Conservation (phyloP, 64 coral and sea anemone genomes). For the Platygyra sinensis region DNA sequence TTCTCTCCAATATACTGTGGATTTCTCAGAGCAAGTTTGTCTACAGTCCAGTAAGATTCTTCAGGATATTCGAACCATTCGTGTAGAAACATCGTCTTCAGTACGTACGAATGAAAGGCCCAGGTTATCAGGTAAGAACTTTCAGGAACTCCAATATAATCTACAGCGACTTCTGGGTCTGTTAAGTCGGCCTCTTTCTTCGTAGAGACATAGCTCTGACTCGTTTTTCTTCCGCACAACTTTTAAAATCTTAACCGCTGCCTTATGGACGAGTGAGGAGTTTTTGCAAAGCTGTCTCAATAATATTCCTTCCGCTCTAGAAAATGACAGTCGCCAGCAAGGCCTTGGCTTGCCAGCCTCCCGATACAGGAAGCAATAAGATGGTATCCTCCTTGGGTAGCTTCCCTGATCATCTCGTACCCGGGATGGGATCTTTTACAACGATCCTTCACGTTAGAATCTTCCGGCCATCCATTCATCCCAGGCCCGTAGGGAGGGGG, state of each 20-base stretch:
- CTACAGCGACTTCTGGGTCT: no score
- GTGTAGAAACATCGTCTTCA: slow-evolving; percentile 78
- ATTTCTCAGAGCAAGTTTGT: slow-evolving; percentile 12
- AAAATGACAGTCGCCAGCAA: slow-evolving; percentile 65
- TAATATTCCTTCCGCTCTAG: slow-evolving; percentile 58
- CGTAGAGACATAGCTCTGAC: slow-evolving; percentile 17
- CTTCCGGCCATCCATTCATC: slow-evolving; percentile 45
- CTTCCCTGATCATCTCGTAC: slow-evolving; percentile 20
- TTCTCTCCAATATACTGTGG: slow-evolving; percentile 1
- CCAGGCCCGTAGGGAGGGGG: no score
- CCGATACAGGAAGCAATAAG: slow-evolving; percentile 62
- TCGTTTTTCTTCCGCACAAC: slow-evolving; percentile 63
- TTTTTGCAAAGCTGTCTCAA: slow-evolving; percentile 24
- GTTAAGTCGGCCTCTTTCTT: neutral
- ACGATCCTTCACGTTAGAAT: slow-evolving; percentile 24
- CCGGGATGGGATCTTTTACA: slow-evolving; percentile 52
- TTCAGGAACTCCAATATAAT: no score
- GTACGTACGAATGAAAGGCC: slow-evolving; percentile 67
- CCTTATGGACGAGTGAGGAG: slow-evolving; percentile 30
- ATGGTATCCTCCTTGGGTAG: slow-evolving; percentile 39
- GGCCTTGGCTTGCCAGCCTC: slow-evolving; percentile 43
- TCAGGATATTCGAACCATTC: slow-evolving; percentile 57
- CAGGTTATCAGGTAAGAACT: slow-evolving; percentile 35
- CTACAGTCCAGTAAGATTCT: slow-evolving; percentile 30
- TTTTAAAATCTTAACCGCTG: slow-evolving; percentile 58